phyloP scores from a whole-genome alignment of 2,888 invertebrate genomes.

The Scaptomyza parva region DNA sequence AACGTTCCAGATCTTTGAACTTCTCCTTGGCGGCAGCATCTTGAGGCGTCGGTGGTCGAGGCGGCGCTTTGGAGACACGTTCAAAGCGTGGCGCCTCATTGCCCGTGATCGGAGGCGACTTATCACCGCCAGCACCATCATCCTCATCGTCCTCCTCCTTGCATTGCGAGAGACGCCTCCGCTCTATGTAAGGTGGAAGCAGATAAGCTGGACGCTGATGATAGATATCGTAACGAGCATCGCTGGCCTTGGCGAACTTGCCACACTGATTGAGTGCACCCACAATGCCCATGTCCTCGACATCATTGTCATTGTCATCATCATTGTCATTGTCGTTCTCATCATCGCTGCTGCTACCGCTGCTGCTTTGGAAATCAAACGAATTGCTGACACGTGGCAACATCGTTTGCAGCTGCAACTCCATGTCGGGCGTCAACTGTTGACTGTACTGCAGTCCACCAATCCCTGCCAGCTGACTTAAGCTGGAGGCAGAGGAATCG shows the following conservation, averaged over 20 bases:
- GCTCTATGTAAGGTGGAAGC: slow-evolving; percentile 86
- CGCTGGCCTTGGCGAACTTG: slow-evolving; percentile 60
- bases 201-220: slow-evolving; percentile 77
- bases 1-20: slow-evolving; percentile 81
- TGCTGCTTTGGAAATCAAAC: slow-evolving; percentile 79
- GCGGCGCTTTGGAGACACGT: slow-evolving; percentile 69
- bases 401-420: slow-evolving; percentile 50
- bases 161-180: slow-evolving; percentile 91
- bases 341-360: slow-evolving; percentile 71
- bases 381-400: slow-evolving; percentile 75
- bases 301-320: slow-evolving; percentile 47
- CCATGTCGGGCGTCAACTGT: slow-evolving; percentile 53
- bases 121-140: slow-evolving; percentile 69
- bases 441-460: slow-evolving; percentile 63
- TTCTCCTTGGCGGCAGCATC: slow-evolving; percentile 79
- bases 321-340: slow-evolving; percentile 60
- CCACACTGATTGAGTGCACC: slow-evolving; percentile 47
- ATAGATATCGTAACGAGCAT: slow-evolving; percentile 69
- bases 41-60: slow-evolving; percentile 78
- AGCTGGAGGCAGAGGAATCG: slow-evolving; percentile 57
- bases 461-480: slow-evolving; percentile 50
- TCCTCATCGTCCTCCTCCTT: slow-evolving; percentile 94
- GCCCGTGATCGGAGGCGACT: slow-evolving; percentile 64
- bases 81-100: slow-evolving; percentile 54
- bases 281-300: slow-evolving; percentile 39